Conservation (phyloP, 1,140 invertebrate species). For the Melipona quadrifasciata region DNA sequence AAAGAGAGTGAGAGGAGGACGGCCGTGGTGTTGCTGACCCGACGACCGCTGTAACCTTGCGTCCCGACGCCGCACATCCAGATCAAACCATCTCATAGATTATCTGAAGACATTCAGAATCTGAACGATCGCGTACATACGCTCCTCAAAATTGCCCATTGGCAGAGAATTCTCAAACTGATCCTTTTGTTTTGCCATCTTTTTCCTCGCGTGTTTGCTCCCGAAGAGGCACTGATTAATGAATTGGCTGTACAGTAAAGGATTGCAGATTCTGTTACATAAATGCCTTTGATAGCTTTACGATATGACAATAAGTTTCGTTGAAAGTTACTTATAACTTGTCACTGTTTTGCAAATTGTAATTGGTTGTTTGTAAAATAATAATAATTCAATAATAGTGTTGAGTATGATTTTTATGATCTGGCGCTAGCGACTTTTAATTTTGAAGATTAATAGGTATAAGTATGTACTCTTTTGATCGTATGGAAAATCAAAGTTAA, state of each 20-base stretch:
- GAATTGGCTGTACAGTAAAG: background rate
- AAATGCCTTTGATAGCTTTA: background rate
- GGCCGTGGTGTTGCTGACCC: slow-evolving; percentile 80
- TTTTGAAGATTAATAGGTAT: background rate
- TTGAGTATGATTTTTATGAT: too few species aligned
- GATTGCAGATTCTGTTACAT: background rate
- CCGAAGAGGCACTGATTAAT: background rate
- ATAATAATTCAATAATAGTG: too few species aligned
- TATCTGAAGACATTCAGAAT: slow-evolving; percentile 53
- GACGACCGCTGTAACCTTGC: slow-evolving; percentile 80
- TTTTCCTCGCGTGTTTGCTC: background rate
- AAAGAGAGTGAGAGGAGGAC: slow-evolving; percentile 60
- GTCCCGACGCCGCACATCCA: slow-evolving; percentile 66
- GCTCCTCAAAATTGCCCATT: background rate
- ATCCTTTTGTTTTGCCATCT: background rate
- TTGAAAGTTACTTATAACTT: background rate
- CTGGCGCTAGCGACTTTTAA: background rate
- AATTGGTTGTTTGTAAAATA: too few species aligned
- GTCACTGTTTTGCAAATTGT: background rate
- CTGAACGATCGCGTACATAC: background rate
- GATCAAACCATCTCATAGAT: slow-evolving; percentile 67
- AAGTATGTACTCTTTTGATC: background rate
- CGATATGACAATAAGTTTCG: background rate
- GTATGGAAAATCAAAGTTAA: background rate
- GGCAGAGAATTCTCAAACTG: background rate